Percentiles rank a stretch among this genome's conserved stretches.
Conservation (phyloP, 2,113 vertebrate genomes). For the Cryptomyrus ogoouensis region DNA sequence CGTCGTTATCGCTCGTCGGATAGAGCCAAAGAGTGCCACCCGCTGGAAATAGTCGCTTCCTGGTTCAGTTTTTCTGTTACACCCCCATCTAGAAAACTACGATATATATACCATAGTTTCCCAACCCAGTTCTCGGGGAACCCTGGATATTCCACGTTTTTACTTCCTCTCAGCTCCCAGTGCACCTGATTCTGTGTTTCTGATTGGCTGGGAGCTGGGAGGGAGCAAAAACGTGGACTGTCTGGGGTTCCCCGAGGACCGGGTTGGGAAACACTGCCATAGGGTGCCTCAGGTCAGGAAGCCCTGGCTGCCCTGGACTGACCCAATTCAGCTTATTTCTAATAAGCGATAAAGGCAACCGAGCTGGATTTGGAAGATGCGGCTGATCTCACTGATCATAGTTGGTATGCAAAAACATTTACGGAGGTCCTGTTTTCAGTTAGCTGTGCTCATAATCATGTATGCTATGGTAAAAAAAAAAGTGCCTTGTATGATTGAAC, state of each 20-base stretch:
- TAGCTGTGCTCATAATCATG: background rate
- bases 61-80: background rate
- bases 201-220: no score
- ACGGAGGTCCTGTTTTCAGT: background rate
- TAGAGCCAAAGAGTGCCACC: background rate
- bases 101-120: no score
- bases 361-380: background rate
- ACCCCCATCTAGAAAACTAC: background rate
- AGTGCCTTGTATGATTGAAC: background rate
- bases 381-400: background rate
- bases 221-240: no score
- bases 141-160: no score
- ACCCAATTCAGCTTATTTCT: background rate
- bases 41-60: background rate
- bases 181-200: no score
- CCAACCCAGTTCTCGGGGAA: background rate
- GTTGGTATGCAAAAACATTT: background rate
- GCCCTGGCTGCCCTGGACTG: background rate
- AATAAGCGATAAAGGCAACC: background rate
- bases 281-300: background rate
- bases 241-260: no score
- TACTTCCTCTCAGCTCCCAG: no score
- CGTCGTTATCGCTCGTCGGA: background rate
- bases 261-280: background rate
- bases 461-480: background rate